Evolutionary conservation across 2,797 vertebrate genomes (phyloP).

Genomic region (Anomalospiza imberbis): DNA sequence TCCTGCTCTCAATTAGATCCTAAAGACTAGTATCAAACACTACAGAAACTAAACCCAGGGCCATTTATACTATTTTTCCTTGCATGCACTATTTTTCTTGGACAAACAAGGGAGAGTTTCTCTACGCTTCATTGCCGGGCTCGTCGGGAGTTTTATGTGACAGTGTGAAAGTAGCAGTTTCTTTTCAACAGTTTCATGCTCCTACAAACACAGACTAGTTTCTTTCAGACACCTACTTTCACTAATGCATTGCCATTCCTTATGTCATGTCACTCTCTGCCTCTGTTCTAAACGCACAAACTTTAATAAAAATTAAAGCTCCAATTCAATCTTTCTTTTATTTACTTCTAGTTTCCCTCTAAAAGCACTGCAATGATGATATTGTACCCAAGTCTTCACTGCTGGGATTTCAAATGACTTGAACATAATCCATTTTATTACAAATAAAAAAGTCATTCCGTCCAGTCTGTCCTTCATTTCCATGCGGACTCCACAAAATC

Average conservation of each 20-base stretch:
- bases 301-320: not conserved
- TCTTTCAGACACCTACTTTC: conserved; percentile 26
- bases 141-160: conserved; percentile 22
- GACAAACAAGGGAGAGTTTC: conserved; percentile 12
- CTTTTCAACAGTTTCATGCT: conserved; percentile 58
- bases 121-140: conserved; percentile 6
- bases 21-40: not conserved
- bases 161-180: conserved; percentile 55
- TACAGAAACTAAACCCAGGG: not conserved
- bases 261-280: not conserved
- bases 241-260: not conserved
- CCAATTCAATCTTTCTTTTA: not conserved
- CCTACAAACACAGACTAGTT: conserved; percentile 33
- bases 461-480: not conserved
- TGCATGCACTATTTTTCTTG: not conserved
- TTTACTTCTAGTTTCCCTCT: not conserved
- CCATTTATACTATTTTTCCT: not conserved
- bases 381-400: not conserved
- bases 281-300: not conserved
- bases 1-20: not conserved
- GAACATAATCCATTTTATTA: not conserved
- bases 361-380: not conserved
- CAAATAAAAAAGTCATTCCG: not conserved
- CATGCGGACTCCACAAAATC: not conserved
- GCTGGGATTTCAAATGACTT: not conserved